Percentiles rank a stretch among this genome's conserved stretches.
phyloP scores from a whole-genome alignment of 2,797 vertebrate species.

The Botia almorhae region DNA sequence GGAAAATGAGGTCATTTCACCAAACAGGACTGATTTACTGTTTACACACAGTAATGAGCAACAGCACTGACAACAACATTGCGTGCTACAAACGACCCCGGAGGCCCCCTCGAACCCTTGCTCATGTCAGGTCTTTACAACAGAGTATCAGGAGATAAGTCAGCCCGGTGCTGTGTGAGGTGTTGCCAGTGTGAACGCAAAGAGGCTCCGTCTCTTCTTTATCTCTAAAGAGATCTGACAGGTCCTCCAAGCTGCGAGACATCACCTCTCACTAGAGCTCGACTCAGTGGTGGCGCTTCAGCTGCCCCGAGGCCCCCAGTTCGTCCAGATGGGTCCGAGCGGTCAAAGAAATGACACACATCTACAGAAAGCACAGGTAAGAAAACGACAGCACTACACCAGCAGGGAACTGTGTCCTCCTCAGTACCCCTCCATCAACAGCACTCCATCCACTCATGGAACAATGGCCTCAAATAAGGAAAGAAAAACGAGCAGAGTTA shows the following conservation, averaged over 20 bases:
- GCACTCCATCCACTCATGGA: conserved; percentile 52
- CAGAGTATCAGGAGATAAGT: conserved; percentile 26
- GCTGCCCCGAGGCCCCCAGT: conserved; percentile 28
- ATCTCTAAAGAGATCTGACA: conserved; percentile 59
- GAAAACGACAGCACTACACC: conserved; percentile 13
- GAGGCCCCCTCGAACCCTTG: conserved; percentile 33
- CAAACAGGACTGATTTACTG: background rate
- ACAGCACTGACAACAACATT: background rate
- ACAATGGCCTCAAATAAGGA: conserved; percentile 47
- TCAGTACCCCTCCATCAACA: conserved; percentile 38
- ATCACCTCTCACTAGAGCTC: conserved; percentile 36
- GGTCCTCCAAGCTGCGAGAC: conserved; percentile 24
- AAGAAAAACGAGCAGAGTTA: conserved; percentile 3
- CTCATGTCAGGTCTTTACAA: conserved; percentile 51
- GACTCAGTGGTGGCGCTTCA: conserved; percentile 18
- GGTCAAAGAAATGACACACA: conserved; percentile 34
- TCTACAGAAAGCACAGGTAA: conserved; percentile 8
- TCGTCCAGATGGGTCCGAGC: conserved; percentile 15
- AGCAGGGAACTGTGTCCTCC: conserved; percentile 23
- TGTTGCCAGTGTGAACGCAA: conserved; percentile 24
- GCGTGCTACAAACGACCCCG: background rate
- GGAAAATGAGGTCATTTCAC: background rate
- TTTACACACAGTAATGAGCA: conserved; percentile 1
- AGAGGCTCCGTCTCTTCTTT: conserved; percentile 42
- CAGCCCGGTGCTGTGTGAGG: conserved; percentile 39